Base-by-base conservation (phyloP, 2,113 vertebrate species). In the Oreotrochilus melanogaster region DNA sequence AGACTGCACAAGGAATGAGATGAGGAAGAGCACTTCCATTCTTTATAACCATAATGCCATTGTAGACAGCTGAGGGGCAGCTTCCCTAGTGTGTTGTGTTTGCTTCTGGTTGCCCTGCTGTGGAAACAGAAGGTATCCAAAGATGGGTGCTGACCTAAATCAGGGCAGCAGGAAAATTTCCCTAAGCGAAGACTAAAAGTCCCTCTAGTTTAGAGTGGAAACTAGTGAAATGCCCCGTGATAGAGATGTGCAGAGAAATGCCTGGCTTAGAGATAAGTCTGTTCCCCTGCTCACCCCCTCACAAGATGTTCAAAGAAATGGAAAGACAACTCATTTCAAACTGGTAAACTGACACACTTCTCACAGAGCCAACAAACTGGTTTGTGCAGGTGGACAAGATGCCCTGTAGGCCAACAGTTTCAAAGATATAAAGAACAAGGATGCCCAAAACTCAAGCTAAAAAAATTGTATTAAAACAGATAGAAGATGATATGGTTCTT, bases 301-400 rank as follows among this genome's bases (percentile, higher is more conserved):
- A 96, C 81, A 95, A 95, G 87, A 96, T 95, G 96, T 96, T 97
- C 95, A 96, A 95, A 96, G 95, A 93, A 91, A 96, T 95, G 85
- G 95, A 97, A 97, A 97, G 88, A 94, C 96, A 92, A 50, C 87
- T 97, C 93, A 96, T 97, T 94, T 96, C 89, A 74, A 66, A 61
- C 70, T 91, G 93, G 47, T 88, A 92, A 89, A 88, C 65, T 76
- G 87, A 93, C 89, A 95, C 56, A 60, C 71, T 95, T 94, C 75
- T 92, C 71, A 76, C 24, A 75, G 84, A 91, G 74, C 31, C 62
- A 85, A 64, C 33, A 79, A 83, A 73, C 27, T 67, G 89, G 6
- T 54, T 82, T 89, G 66, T 93, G 81, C 94, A 96, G 85, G 87
- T 95, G 89, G 92, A 92, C 87, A 94, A 88, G 54, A 91, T 73